Evolutionary conservation across 1,140 invertebrate species (phyloP).

Genomic region (Neuroterus valhalla): DNA sequence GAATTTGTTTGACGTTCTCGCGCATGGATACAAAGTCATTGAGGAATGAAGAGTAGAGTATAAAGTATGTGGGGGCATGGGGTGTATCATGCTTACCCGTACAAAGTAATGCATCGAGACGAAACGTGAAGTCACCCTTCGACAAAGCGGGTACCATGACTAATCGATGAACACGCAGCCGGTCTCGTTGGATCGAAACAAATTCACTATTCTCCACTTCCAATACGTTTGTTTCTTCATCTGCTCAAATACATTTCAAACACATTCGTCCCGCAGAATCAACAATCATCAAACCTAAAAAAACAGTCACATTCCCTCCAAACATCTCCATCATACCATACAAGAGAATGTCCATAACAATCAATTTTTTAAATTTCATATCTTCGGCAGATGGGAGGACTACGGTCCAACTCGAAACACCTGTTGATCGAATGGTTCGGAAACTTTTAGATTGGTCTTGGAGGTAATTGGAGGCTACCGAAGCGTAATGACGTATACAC

Average conservation of each 20-base stretch:
- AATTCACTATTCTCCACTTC: conserved; percentile 54
- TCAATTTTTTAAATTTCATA: too few relatives aligned
- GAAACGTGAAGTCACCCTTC: conserved; percentile 72
- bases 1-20: conserved; percentile 29
- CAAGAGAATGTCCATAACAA: too few relatives aligned
- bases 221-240: conserved; percentile 29
- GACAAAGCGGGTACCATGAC: conserved; percentile 69
- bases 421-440: too few relatives aligned
- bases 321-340: neutral
- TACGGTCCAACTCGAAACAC: too few relatives aligned
- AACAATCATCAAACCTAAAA: neutral
- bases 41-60: conserved; percentile 44
- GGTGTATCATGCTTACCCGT: conserved; percentile 45
- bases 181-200: conserved; percentile 62
- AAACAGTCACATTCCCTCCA: neutral
- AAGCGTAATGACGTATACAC: too few relatives aligned
- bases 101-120: conserved; percentile 60
- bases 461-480: too few relatives aligned
- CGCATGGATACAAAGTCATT: conserved; percentile 55
- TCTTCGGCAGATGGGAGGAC: too few relatives aligned
- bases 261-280: neutral
- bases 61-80: conserved; percentile 54
- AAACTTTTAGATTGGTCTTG: too few relatives aligned
- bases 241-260: conserved; percentile 6
- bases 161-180: conserved; percentile 73